Evolutionary conservation across 2,113 vertebrate genomes (phyloP).

Genomic region (Gnathonemus echidnorhynchus): DNA sequence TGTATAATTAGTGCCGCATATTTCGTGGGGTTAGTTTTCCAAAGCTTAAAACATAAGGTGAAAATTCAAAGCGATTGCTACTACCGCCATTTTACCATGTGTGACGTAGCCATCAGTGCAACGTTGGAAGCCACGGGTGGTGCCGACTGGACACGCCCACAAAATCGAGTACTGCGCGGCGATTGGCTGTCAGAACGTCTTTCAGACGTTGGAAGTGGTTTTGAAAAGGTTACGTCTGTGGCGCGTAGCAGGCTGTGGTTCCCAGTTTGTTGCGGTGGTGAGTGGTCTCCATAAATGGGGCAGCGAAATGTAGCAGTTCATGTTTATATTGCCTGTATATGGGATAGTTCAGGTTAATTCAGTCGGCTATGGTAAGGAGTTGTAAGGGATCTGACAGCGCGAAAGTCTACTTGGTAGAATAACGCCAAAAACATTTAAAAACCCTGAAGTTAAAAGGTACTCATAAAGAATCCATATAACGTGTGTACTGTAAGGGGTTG

Average conservation of each 20-base stretch:
- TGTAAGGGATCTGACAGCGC: background rate
- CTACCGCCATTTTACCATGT: slow-evolving; percentile 61
- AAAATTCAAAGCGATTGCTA: slow-evolving; percentile 57
- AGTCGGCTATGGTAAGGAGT: background rate
- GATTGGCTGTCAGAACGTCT: slow-evolving; percentile 6
- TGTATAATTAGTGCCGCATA: background rate
- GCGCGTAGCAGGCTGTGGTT: background rate
- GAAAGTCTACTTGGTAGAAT: background rate
- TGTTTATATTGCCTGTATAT: background rate
- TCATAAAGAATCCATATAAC: background rate
- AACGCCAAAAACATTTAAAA: background rate
- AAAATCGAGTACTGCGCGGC: background rate
- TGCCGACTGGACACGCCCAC: background rate
- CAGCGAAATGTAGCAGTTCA: background rate
- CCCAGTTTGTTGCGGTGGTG: background rate
- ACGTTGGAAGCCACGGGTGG: slow-evolving; percentile 23
- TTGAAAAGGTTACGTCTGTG: background rate
- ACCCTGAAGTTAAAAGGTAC: background rate
- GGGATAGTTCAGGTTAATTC: background rate
- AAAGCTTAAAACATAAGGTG: slow-evolving; percentile 34
- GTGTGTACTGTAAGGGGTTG: background rate
- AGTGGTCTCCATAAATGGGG: background rate
- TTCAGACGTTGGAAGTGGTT: background rate
- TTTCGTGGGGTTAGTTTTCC: background rate
- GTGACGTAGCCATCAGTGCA: slow-evolving; percentile 30